Evolutionary conservation across 2,888 invertebrate genomes (phyloP).

Genomic region (Ectemnius continuus): DNA sequence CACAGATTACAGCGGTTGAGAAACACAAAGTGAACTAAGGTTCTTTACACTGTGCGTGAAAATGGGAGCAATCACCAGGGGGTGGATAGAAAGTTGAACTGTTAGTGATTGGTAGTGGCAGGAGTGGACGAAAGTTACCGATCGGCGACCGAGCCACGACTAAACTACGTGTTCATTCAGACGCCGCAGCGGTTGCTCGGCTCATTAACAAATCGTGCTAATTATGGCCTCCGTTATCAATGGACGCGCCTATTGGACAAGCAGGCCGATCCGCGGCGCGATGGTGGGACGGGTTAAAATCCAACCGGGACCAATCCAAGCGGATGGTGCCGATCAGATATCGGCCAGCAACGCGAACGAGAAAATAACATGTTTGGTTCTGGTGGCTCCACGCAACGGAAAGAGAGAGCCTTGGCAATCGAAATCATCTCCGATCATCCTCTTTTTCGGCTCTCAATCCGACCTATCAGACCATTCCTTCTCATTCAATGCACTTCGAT

Average conservation of each 20-base stretch:
- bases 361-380: slow-evolving; percentile 71
- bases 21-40: no score
- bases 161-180: slow-evolving; percentile 61
- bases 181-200: slow-evolving; percentile 47
- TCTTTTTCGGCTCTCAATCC: slow-evolving; percentile 4
- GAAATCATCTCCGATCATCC: slow-evolving; percentile 29
- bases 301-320: slow-evolving; percentile 66
- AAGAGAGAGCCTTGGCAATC: slow-evolving; percentile 34
- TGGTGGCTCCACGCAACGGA: no score
- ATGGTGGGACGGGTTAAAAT: slow-evolving; percentile 69
- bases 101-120: slow-evolving; percentile 8
- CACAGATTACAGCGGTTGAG: no score
- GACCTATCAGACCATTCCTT: no score
- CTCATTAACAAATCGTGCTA: slow-evolving; percentile 74
- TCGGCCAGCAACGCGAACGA: slow-evolving; percentile 45
- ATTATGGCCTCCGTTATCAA: slow-evolving; percentile 74
- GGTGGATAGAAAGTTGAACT: no score
- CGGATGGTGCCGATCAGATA: slow-evolving; percentile 66
- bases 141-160: slow-evolving; percentile 49
- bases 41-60: no score
- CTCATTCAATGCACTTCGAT: no score
- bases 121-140: slow-evolving; percentile 17
- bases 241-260: slow-evolving; percentile 66
- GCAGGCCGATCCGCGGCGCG: slow-evolving; percentile 43
- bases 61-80: no score